phyloP scores from a whole-genome alignment of 92 coral and sea anemone genomes.

The Palythoa caribaeorum region DNA sequence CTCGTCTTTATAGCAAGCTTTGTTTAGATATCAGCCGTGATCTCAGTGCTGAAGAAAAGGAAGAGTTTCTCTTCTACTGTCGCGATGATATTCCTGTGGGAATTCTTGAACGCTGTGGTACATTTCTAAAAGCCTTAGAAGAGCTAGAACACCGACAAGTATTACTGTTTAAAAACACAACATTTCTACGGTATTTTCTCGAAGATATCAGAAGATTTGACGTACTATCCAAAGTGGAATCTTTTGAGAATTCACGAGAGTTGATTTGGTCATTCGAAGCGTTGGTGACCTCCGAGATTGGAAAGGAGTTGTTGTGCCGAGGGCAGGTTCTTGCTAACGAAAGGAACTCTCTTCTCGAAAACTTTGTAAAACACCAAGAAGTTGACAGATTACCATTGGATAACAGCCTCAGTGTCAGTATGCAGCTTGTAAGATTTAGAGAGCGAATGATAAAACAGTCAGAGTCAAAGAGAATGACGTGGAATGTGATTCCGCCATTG shows the following conservation, averaged over 20 bases:
- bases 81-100: slow-evolving; percentile 20
- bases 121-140: background rate
- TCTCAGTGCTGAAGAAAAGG: slow-evolving; percentile 5
- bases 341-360: background rate
- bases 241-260: slow-evolving; percentile 20
- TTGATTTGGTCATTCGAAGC: slow-evolving; percentile 30
- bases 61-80: slow-evolving; percentile 16
- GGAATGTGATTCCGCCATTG: too few relatives aligned
- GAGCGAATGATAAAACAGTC: background rate
- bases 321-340: background rate
- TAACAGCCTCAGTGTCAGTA: background rate
- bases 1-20: slow-evolving; percentile 12
- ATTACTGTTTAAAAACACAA: background rate
- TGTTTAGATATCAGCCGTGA: background rate
- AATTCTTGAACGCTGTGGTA: background rate
- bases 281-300: background rate
- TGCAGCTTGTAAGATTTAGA: background rate
- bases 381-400: background rate
- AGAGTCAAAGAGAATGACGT: too few relatives aligned
- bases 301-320: background rate
- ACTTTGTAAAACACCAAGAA: slow-evolving; percentile 8
- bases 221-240: background rate
- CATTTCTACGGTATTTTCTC: slow-evolving; percentile 14
- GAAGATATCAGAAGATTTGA: slow-evolving; percentile 24
- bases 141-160: background rate